phyloP scores from a whole-genome alignment of 2,113 vertebrate genomes.

The Phoenicopterus ruber region DNA sequence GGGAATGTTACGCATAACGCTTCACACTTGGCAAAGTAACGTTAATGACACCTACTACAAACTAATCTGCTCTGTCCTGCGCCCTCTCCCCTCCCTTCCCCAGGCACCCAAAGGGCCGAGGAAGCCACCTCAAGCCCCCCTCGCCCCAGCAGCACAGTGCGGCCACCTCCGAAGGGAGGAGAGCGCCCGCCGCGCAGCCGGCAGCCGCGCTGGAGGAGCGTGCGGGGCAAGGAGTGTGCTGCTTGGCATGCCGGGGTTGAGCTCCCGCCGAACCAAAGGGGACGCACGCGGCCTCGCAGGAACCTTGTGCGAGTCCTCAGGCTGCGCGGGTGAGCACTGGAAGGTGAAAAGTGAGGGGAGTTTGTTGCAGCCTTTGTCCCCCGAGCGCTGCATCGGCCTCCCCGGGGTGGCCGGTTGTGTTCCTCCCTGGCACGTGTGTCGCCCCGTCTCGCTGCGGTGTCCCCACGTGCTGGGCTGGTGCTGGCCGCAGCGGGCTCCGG shows the following conservation, averaged over 20 bases:
- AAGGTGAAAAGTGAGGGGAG: too few relatives aligned
- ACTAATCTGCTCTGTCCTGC: background rate
- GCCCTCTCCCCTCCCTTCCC: background rate
- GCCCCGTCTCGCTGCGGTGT: background rate
- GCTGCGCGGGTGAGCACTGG: background rate
- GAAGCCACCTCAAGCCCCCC: background rate
- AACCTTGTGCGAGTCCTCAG: accelerated
- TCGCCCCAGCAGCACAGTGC: background rate
- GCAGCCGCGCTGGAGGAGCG: background rate
- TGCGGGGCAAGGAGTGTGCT: background rate
- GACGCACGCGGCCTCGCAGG: background rate
- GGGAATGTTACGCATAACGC: too few relatives aligned
- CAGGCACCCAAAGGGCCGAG: background rate
- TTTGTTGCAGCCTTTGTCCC: background rate
- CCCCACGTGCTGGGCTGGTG: accelerated
- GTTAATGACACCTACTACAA: background rate
- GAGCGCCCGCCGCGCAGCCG: background rate
- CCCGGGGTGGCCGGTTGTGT: background rate
- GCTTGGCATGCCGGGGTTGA: accelerated
- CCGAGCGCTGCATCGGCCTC: background rate
- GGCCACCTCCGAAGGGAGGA: background rate
- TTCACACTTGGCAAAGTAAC: background rate
- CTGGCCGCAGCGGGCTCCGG: accelerated
- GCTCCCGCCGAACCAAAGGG: background rate
- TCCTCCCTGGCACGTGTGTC: too few relatives aligned